Conservation (phyloP, 2,888 invertebrate species). For the Caenorhabditis uteleia region DNA sequence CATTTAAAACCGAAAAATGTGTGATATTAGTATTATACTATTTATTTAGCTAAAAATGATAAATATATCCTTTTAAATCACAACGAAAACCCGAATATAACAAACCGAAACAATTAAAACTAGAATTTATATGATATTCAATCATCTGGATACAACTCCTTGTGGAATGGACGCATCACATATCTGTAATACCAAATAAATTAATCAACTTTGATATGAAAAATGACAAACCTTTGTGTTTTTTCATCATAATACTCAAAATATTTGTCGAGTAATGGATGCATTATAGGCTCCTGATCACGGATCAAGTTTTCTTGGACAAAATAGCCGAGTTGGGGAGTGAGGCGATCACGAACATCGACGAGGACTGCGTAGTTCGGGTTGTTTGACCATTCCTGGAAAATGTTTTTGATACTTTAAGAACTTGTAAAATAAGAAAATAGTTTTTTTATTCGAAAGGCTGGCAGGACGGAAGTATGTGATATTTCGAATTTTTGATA, state of each 20-base stretch:
- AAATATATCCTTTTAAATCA: no score
- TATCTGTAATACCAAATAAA: slow-evolving; percentile 11
- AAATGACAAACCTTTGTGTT: slow-evolving; percentile 7
- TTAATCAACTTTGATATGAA: neutral
- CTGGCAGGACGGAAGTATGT: neutral
- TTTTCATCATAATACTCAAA: slow-evolving; percentile 68
- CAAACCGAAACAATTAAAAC: no score
- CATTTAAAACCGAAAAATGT: slow-evolving; percentile 37
- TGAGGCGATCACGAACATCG: slow-evolving; percentile 72
- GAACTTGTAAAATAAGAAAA: neutral
- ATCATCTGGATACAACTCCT: slow-evolving; percentile 24
- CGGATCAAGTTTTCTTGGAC: slow-evolving; percentile 70
- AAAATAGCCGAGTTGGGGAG: slow-evolving; percentile 62
- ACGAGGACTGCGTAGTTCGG: slow-evolving; percentile 74
- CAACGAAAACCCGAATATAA: no score
- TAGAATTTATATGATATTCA: neutral
- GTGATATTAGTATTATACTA: slow-evolving; percentile 4
- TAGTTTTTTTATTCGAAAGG: neutral
- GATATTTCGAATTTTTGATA: neutral
- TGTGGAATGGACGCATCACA: slow-evolving; percentile 20
- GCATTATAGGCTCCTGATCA: slow-evolving; percentile 68
- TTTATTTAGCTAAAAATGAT: no score
- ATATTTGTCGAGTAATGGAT: slow-evolving; percentile 71
- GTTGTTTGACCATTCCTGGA: slow-evolving; percentile 51
- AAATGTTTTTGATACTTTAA: no score